These are phyloP conservation scores for Cydia fagiglandana DNA, from an alignment of 1,140 invertebrate genomes.

Conservation along the genomic window DNA sequence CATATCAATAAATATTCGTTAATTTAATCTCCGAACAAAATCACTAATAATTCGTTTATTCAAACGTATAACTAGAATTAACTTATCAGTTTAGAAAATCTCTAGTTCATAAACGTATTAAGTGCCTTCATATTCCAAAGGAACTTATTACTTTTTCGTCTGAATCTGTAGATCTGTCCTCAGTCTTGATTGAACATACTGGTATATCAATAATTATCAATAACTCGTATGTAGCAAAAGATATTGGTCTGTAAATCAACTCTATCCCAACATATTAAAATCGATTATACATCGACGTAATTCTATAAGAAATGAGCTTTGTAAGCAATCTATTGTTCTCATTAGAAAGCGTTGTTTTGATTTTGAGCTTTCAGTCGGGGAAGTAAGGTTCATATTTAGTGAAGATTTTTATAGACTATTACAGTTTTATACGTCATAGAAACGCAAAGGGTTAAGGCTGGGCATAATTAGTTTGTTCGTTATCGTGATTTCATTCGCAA, in stretches of 20 bases:
- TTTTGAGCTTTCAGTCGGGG: conserved; percentile 28
- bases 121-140: not conserved
- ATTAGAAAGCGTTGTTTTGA: not conserved
- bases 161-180: conserved; percentile 44
- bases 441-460: conserved; percentile 58
- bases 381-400: conserved; percentile 34
- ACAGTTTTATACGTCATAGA: conserved; percentile 54
- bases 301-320: not conserved
- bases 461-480: conserved; percentile 69
- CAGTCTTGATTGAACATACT: conserved; percentile 40
- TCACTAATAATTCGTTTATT: conserved; percentile 34
- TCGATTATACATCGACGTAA: not conserved
- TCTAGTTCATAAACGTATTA: not conserved
- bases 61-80: conserved; percentile 28
- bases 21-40: conserved; percentile 32
- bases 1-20: conserved; percentile 37
- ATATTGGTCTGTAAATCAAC: not conserved
- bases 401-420: conserved; percentile 43
- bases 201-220: not conserved
- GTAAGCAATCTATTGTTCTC: not conserved
- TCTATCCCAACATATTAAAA: not conserved
- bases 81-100: conserved; percentile 35
- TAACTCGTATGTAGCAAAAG: not conserved
- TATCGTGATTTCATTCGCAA: conserved; percentile 61
- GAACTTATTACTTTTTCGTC: conserved; percentile 22